Conservation (phyloP, 2,113 vertebrate species). For the Anarhynchus alexandrinus region DNA sequence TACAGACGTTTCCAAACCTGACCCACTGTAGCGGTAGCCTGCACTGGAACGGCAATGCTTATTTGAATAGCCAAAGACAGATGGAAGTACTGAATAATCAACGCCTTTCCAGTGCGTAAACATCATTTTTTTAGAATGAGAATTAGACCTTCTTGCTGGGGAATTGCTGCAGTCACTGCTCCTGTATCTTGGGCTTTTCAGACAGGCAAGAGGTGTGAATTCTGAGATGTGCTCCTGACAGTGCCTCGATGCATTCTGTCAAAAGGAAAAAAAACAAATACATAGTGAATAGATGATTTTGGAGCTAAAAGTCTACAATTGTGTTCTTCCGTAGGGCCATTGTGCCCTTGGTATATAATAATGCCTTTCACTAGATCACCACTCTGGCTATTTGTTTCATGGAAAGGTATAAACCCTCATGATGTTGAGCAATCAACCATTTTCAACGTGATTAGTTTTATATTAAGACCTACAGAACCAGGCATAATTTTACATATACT, state of each 20-base stretch:
- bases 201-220: conserved; percentile 82
- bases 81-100: conserved; percentile 80
- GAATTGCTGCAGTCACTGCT: conserved; percentile 70
- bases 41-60: conserved; percentile 54
- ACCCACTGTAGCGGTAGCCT: conserved; percentile 56
- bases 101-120: conserved; percentile 75
- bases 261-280: not conserved
- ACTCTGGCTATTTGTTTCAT: not conserved
- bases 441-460: not conserved
- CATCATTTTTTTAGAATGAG: conserved; percentile 79
- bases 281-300: not conserved
- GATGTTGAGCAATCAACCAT: not conserved
- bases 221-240: conserved; percentile 76
- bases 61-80: conserved; percentile 73
- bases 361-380: not conserved
- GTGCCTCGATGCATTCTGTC: conserved; percentile 79
- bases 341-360: not conserved
- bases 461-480: not conserved
- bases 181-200: conserved; percentile 72
- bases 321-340: not conserved
- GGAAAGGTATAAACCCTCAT: not conserved
- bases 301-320: not conserved
- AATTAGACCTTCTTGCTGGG: conserved; percentile 76
- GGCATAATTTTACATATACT: not conserved
- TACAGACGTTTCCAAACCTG: conserved; percentile 82